Base-by-base conservation (phyloP, 64 coral and sea anemone genomes). In the Acropora tenuis region DNA sequence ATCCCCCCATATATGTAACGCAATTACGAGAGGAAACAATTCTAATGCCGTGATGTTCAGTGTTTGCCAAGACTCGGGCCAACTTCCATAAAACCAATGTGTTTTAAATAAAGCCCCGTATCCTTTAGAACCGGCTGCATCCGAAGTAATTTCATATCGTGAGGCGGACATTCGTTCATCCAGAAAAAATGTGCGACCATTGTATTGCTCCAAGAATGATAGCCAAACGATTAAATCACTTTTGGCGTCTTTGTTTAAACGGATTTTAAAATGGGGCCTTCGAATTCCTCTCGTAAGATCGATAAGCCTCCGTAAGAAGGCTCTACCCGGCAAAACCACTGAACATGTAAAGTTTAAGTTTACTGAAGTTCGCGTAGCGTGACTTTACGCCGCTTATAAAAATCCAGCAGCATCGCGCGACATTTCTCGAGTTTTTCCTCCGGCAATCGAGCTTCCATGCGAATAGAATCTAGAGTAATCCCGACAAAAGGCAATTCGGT, bases 11-110 rank as follows among this genome's bases (percentile, higher is more conserved):
- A 90, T 40, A 50, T 80, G 45, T 69, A 80, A 9, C 0, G 88
- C 88, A 11, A 90, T 30, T 10, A 90, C 61, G 12, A 90, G 80
- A 19, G 88, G 88, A 81, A 81, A 90, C 4, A 90, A 19, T n/a
- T 81, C 88, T 90, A 80, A 80, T 65, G 80, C 43, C 4, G 77
- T 71, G 18, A 90, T 90, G 44, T 90, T 90, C 7, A 80, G 77
- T 15, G 13, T 40, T 79, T 79, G 44, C 75, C 75, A 89, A 50
- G 15, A 15, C 11, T 41, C 43, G 1, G 88, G 88, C 88, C 75
- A 89, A 13, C 41, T 20, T 1, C 88, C 88, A 73, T 79, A 67
- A 45, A 89, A 60, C 88, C 88, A 89, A 69, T 89, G 75, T 40
- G 8, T 66, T 13, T 74, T 74, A 50, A 87, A 87, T 16, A 55